These are phyloP conservation scores for Mus minutoides DNA, from an alignment of 2,797 vertebrate species.

Conservation along the genomic window DNA sequence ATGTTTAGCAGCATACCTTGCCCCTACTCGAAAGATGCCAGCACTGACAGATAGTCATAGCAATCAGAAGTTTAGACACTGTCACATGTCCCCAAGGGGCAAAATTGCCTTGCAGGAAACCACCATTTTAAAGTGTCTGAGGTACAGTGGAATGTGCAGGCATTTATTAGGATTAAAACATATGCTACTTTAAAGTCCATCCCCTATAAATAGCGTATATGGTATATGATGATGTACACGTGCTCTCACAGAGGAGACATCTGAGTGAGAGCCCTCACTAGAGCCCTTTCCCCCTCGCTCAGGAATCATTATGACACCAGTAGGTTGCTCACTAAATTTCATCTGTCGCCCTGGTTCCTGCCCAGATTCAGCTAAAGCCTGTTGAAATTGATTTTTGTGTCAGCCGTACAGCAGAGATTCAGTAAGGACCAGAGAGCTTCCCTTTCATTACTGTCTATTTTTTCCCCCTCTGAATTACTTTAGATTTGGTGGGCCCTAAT, in stretches of 20 bases:
- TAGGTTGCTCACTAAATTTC: constrained; percentile 71
- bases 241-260: background rate
- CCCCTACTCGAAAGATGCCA: background rate
- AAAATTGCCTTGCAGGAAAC: background rate
- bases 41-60: background rate
- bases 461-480: constrained; percentile 16
- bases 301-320: constrained; percentile 61
- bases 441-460: constrained; percentile 64
- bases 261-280: background rate
- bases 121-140: background rate
- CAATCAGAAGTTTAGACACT: background rate
- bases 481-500: constrained; percentile 74
- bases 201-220: background rate
- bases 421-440: constrained; percentile 66
- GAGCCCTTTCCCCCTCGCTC: background rate
- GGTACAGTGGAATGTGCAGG: background rate
- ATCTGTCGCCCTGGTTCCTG: constrained; percentile 67
- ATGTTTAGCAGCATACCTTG: background rate
- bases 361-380: constrained; percentile 73
- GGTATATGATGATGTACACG: background rate
- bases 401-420: constrained; percentile 64
- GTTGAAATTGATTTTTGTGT: constrained; percentile 79
- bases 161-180: background rate
- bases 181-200: background rate
- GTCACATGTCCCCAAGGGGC: background rate